A percentile compares a stretch with the other conserved stretches of the same genome.
Evolutionary conservation across 2,113 vertebrate species (phyloP).

Genomic region (Apteryx mantelli): DNA sequence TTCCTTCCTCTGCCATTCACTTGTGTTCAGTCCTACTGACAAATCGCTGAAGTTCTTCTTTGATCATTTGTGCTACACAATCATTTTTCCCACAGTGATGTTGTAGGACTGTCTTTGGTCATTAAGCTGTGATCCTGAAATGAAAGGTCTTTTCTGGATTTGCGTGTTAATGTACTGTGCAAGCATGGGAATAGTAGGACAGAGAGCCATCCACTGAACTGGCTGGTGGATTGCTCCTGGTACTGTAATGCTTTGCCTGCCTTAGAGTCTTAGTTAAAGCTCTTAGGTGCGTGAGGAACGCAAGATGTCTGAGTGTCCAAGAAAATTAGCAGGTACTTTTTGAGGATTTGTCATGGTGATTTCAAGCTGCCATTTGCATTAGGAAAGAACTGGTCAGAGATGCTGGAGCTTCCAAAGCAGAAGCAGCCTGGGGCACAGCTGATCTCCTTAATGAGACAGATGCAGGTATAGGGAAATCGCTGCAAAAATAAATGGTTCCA

Average conservation of each 20-base stretch:
- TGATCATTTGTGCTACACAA: background rate
- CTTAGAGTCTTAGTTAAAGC: background rate
- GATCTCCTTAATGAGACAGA: background rate
- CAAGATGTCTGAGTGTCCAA: background rate
- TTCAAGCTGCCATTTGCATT: background rate
- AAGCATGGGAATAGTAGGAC: background rate
- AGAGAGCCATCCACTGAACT: background rate
- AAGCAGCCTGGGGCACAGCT: background rate
- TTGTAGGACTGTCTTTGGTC: background rate
- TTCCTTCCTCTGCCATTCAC: background rate
- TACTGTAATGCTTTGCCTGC: background rate
- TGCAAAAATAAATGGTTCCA: background rate
- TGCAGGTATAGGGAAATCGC: background rate
- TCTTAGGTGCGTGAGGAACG: background rate
- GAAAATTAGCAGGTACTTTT: background rate
- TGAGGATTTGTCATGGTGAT: background rate
- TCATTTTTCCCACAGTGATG: background rate
- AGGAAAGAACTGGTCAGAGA: background rate
- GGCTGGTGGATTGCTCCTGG: background rate
- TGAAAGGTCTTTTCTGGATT: background rate
- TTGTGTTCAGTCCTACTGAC: background rate
- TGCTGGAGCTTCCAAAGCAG: background rate
- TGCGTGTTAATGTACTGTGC: background rate
- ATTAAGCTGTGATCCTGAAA: background rate
- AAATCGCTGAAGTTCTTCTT: background rate